phyloP scores from a whole-genome alignment of 2,797 vertebrate species.

The Sebastiscus albofasciatus region DNA sequence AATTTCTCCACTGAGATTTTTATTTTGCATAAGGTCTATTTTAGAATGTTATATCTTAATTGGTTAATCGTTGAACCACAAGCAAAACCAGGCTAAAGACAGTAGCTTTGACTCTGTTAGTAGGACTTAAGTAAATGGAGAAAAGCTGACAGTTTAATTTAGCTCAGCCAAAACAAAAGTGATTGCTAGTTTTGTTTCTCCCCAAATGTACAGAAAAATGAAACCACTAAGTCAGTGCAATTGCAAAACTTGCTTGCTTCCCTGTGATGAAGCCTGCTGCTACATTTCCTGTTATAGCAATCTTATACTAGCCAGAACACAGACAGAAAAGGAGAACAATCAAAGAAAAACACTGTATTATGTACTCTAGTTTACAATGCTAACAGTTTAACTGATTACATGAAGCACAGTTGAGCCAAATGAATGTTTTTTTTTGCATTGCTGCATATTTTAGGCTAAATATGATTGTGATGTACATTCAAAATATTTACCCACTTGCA shows the following conservation, averaged over 20 bases:
- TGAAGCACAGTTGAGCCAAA: background rate
- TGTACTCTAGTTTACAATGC: background rate
- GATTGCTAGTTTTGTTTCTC: background rate
- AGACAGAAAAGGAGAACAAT: background rate
- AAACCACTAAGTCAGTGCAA: background rate
- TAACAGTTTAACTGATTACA: background rate
- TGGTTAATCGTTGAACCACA: background rate
- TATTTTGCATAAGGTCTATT: background rate
- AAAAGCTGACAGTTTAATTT: background rate
- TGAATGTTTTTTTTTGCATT: background rate
- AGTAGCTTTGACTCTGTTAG: background rate
- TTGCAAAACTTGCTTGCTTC: background rate
- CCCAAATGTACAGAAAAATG: background rate
- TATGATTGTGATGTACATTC: background rate
- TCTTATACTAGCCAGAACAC: background rate
- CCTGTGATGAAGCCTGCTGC: background rate
- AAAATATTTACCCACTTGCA: background rate
- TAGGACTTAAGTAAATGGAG: background rate
- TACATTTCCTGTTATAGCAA: slow-evolving; percentile 15
- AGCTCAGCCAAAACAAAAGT: background rate
- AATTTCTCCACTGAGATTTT: background rate
- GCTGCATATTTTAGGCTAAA: background rate
- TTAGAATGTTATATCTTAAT: background rate
- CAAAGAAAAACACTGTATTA: background rate
- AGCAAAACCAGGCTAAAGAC: background rate